phyloP scores from a whole-genome alignment of 2,888 invertebrate species.

The Quadroppia sp. region DNA sequence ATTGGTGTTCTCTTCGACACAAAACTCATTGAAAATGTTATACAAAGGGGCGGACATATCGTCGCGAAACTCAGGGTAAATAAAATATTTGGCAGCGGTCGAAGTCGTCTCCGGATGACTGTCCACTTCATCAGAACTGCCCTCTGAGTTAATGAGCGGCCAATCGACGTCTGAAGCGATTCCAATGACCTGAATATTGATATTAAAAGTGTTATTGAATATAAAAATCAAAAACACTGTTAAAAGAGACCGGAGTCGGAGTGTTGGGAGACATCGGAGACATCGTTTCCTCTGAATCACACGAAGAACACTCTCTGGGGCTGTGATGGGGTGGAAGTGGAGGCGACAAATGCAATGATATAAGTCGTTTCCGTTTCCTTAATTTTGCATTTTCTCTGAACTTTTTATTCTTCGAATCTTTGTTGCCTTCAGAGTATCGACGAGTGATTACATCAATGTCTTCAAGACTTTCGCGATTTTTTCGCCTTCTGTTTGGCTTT shows the following conservation, averaged over 20 bases:
- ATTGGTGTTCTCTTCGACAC: slow-evolving; percentile 13
- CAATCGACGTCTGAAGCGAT: slow-evolving; percentile 39
- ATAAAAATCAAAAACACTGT: background rate
- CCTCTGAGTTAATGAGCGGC: slow-evolving; percentile 46
- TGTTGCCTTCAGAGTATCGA: slow-evolving; percentile 21
- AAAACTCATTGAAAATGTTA: slow-evolving; percentile 14
- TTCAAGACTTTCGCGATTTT: background rate
- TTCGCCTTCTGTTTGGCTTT: background rate
- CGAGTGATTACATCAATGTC: background rate
- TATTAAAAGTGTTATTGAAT: background rate
- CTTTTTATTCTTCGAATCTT: background rate
- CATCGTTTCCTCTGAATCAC: slow-evolving; percentile 41
- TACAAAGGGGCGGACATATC: slow-evolving; percentile 3
- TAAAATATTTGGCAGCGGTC: slow-evolving; percentile 19
- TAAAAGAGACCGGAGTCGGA: slow-evolving; percentile 29
- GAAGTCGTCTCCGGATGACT: slow-evolving; percentile 4
- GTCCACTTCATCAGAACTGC: slow-evolving; percentile 49
- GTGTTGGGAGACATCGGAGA: slow-evolving; percentile 36
- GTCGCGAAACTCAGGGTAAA: slow-evolving; percentile 27
- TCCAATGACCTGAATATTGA: slow-evolving; percentile 12
- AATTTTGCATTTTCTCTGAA: background rate
- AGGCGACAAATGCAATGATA: slow-evolving; percentile 24
- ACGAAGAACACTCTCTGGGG: slow-evolving; percentile 9
- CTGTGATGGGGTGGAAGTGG: background rate
- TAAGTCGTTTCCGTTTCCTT: background rate